Conservation (phyloP, 2,113 vertebrate genomes). For the Anas platyrhynchos region DNA sequence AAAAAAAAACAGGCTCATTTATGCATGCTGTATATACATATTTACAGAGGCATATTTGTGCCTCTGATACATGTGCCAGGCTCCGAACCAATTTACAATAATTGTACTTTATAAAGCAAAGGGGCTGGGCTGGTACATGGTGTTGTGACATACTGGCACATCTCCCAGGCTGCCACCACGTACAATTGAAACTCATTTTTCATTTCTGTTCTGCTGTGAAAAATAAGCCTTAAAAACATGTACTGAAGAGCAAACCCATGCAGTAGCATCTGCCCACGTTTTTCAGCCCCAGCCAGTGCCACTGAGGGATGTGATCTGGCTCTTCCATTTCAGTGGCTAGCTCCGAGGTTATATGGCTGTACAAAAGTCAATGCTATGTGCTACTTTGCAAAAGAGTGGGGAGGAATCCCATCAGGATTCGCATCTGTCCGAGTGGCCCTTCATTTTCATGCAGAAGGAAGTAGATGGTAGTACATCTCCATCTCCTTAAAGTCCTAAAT, state of each 20-base stretch:
- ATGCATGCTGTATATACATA: not conserved
- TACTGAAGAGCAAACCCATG: not conserved
- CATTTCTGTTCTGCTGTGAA: not conserved
- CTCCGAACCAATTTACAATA: not conserved
- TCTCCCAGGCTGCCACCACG: not conserved
- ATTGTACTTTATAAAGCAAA: not conserved
- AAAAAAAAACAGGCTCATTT: not conserved
- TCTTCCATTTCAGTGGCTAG: not conserved
- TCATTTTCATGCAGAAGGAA: not conserved
- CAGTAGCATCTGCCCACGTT: not conserved
- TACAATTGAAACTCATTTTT: constrained; percentile 21
- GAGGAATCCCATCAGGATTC: not conserved
- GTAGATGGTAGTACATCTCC: not conserved
- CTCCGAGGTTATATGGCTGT: not conserved
- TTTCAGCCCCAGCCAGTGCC: not conserved
- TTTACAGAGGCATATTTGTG: not conserved
- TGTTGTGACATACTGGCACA: constrained; percentile 7
- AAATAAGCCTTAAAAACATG: constrained; percentile 25
- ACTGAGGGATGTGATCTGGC: not conserved
- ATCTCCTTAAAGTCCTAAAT: not conserved
- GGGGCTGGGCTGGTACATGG: not conserved
- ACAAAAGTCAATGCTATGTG: not conserved
- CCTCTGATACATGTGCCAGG: not conserved
- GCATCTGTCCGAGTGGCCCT: not conserved
- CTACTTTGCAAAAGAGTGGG: not conserved